Percentiles rank a stretch among this genome's conserved stretches.
Evolutionary conservation across 2,797 vertebrate species (phyloP).

Genomic region (Catamblyrhynchus diadema): DNA sequence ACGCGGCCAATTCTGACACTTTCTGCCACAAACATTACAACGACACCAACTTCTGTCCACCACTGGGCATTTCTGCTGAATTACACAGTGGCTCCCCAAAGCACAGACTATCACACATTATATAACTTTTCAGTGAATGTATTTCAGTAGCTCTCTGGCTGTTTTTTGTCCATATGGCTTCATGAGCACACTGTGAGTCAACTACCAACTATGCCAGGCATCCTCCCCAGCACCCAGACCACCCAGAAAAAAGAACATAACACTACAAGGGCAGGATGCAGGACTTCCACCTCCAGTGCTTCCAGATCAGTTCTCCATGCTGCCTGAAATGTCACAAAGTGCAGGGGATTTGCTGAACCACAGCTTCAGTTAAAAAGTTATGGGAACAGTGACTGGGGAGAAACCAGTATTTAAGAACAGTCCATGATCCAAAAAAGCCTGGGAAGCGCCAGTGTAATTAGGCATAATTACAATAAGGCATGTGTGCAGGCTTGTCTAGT

Average conservation of each 20-base stretch:
- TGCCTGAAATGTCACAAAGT: rapidly evolving
- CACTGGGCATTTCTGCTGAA: not conserved
- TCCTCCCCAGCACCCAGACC: not conserved
- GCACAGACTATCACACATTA: not conserved
- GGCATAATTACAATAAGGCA: not conserved
- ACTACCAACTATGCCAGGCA: not conserved
- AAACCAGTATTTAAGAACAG: not conserved
- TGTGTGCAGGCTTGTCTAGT: not conserved
- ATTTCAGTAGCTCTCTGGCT: not conserved
- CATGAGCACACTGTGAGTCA: not conserved
- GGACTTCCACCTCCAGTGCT: not conserved
- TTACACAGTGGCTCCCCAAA: not conserved
- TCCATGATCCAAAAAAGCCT: not conserved
- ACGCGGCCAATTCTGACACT: not conserved
- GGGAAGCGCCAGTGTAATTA: not conserved
- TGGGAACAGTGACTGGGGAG: not conserved
- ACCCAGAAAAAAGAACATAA: not conserved
- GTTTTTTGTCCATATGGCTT: not conserved
- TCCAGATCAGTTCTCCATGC: not conserved
- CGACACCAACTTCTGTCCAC: not conserved
- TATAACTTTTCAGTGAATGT: not conserved
- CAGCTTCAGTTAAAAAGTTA: not conserved
- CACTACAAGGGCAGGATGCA: not conserved
- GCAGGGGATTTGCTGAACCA: not conserved
- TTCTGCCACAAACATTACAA: not conserved